Base-by-base conservation (phyloP, 2,797 vertebrate species). In the Orestias chungarensis region DNA sequence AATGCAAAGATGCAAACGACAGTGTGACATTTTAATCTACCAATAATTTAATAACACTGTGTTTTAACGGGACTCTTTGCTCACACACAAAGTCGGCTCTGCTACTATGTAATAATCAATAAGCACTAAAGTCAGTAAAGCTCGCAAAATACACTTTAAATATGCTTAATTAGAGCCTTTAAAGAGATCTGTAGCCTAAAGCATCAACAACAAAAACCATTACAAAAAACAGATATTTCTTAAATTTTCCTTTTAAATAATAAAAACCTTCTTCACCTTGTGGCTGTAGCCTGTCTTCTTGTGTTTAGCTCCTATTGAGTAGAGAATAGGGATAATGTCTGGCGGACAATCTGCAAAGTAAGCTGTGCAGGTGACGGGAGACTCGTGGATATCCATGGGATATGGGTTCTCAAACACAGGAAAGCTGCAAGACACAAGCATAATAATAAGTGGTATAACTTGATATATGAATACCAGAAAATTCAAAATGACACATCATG, bases 351-450 rank as follows among this genome's bases (percentile, higher is more conserved):
- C 96, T 18, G 97, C 97, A 91, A 98, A 97, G 90, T 99, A 99
- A 70, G 96, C 96, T 66, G 96, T 97, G 87, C 97, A 99, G 71
- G 97, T 99, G 87, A 99, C 97, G 42, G 98, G 98, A 89, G 97
- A 98, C 86, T 99, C 97, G 42, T 99, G 98, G 92, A 99, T 87
- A 92, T 99, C 97, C 97, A 98, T 98, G 70, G 97, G 96, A 90
- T 99, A 98, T 3, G 98, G 96, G 89, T 99, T 99, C 96, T 99
- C 98, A 95, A 99, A 99, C 92, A 99, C 96, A 65, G 98, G 98
- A 92, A 97, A 99, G 93, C 98, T 99, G 93, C 74, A 66, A 82
- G 33, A 87, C 3, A 79, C 25, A 70, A 40, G 4, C 3, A 73
- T 12, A 69, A 6, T 0, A 4, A 25, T 52, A 68, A 12, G 4